Evolutionary conservation across 1,140 invertebrate species (phyloP).

Genomic region (Penaeus chinensis): DNA sequence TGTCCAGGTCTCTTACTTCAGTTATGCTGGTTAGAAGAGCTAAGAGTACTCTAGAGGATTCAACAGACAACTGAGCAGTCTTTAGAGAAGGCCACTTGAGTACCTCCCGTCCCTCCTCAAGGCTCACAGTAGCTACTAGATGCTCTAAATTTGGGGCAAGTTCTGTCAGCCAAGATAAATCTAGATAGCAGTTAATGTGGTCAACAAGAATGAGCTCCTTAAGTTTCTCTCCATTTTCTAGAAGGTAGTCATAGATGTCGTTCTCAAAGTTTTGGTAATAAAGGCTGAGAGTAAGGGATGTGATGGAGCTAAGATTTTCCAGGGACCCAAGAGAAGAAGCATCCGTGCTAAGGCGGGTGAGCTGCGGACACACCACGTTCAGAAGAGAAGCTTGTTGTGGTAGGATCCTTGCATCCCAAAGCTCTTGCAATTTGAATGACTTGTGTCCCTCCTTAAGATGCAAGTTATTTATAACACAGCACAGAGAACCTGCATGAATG

Average conservation of each 20-base stretch:
- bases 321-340: not conserved
- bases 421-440: not conserved
- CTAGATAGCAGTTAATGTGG: not conserved
- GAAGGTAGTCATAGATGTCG: not conserved
- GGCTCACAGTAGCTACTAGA: not conserved
- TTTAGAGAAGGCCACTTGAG: not conserved
- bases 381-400: conserved; percentile 14
- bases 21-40: not conserved
- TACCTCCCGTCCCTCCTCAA: not conserved
- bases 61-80: not conserved
- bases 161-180: not conserved
- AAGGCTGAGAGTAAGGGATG: not conserved
- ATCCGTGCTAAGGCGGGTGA: not conserved
- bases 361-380: conserved; percentile 11
- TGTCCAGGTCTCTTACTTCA: not conserved
- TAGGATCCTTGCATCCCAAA: conserved; percentile 16
- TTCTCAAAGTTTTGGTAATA: not conserved
- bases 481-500: conserved; percentile 13
- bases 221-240: not conserved
- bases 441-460: not conserved
- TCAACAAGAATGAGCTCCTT: conserved; percentile 12
- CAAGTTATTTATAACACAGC: conserved; percentile 1
- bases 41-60: not conserved
- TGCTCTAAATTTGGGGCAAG: not conserved
- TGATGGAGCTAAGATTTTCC: not conserved